phyloP scores from a whole-genome alignment of 2,888 invertebrate genomes.

The Sepiola atlantica region DNA sequence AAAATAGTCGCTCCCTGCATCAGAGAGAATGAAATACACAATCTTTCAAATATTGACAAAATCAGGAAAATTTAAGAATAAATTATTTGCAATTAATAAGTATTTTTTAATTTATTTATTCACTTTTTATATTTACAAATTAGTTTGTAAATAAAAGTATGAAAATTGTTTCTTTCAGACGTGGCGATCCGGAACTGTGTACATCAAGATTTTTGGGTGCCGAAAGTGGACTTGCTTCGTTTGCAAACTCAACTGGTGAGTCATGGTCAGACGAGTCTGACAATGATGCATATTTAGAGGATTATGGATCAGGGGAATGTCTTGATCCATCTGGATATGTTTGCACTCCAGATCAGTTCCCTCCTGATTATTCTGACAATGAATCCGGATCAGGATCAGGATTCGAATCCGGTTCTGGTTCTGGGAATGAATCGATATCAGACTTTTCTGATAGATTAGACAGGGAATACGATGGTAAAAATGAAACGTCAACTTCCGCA shows the following conservation, averaged over 20 bases:
- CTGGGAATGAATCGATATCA: background rate
- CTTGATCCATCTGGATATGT: conserved; percentile 35
- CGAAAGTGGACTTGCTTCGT: background rate
- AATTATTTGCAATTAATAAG: background rate
- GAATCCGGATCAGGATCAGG: background rate
- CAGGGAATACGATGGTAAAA: conserved; percentile 5
- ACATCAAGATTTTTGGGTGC: background rate
- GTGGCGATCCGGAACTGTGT: background rate
- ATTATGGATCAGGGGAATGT: conserved; percentile 38
- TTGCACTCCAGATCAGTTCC: background rate
- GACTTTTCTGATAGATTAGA: background rate
- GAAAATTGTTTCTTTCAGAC: background rate
- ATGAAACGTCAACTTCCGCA: background rate
- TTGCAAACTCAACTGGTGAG: background rate
- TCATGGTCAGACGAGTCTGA: background rate
- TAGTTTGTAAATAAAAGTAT: no score
- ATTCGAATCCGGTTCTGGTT: background rate
- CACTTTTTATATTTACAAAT: no score
- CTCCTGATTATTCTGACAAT: background rate
- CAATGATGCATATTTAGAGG: background rate
- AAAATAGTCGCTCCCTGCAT: no score
- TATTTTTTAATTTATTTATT: no score
- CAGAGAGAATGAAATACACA: no score
- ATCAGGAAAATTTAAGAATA: background rate
- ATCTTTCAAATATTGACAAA: background rate